Percentiles rank a stretch among this genome's conserved stretches.
These are phyloP conservation scores for Thymallus thymallus DNA, from an alignment of 2,113 vertebrate species.

Conservation along the genomic window DNA sequence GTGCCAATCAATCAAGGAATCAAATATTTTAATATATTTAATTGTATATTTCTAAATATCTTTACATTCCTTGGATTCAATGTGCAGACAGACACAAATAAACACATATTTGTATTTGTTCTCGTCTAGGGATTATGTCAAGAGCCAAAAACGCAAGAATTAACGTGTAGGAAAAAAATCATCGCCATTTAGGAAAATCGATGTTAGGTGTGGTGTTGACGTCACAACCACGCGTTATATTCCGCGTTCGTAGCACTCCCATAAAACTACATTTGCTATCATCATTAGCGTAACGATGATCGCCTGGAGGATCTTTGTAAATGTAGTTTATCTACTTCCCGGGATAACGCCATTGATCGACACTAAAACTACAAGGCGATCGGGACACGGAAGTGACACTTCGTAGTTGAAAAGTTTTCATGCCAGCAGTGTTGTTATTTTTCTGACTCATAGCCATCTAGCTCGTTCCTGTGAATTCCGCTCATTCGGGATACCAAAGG, in stretches of 20 bases:
- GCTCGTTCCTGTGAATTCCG: slow-evolving; percentile 17
- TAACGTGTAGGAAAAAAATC: neutral
- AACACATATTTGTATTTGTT: no score
- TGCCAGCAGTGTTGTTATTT: slow-evolving; percentile 31
- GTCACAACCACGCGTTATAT: slow-evolving; percentile 1
- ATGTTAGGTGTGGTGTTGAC: neutral
- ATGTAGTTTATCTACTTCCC: slow-evolving; percentile 24
- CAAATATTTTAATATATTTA: no score
- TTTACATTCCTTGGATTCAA: neutral
- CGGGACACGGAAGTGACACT: slow-evolving; percentile 48
- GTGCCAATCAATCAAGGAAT: neutral
- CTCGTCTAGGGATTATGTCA: no score
- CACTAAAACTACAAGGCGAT: slow-evolving; percentile 20
- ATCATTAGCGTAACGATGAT: neutral
- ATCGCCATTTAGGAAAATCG: neutral
- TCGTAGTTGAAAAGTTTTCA: slow-evolving; percentile 62
- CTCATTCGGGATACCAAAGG: slow-evolving; percentile 38
- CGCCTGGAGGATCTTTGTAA: neutral
- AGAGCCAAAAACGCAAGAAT: neutral
- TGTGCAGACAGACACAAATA: neutral
- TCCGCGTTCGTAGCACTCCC: slow-evolving; percentile 47
- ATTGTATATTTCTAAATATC: no score
- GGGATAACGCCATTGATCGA: fast-evolving
- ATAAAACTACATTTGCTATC: slow-evolving; percentile 43
- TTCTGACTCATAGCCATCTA: neutral